Conservation (phyloP, 2,797 vertebrate genomes). For the Denticeps clupeoides region DNA sequence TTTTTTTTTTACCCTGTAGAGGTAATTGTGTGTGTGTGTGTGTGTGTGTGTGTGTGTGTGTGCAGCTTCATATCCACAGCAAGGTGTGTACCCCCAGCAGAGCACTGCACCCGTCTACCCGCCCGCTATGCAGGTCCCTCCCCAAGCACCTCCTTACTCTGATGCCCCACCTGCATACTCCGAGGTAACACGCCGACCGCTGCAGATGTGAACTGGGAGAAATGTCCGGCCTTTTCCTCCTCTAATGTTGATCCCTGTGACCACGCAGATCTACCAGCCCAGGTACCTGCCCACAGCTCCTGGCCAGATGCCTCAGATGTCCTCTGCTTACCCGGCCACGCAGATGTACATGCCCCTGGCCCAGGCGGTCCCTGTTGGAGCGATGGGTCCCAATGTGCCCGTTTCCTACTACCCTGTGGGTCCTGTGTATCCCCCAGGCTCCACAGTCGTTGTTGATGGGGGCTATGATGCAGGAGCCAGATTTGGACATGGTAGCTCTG, state of each 20-base stretch:
- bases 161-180: conserved; percentile 90
- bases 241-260: too few relatives aligned
- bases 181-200: conserved; percentile 59
- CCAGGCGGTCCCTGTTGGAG: conserved; percentile 71
- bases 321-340: conserved; percentile 74
- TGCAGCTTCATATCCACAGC: conserved; percentile 79
- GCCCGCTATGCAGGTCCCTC: conserved; percentile 76
- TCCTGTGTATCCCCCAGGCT: conserved; percentile 74
- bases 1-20: too few relatives aligned
- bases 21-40: background rate
- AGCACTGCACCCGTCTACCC: conserved; percentile 71
- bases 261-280: conserved; percentile 93
- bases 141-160: conserved; percentile 85
- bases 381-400: conserved; percentile 76
- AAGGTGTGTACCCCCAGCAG: conserved; percentile 80
- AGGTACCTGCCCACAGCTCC: conserved; percentile 82
- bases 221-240: too few relatives aligned
- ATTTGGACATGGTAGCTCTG: conserved; percentile 66
- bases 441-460: conserved; percentile 77
- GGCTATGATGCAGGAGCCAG: conserved; percentile 83
- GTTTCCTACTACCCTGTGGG: conserved; percentile 90
- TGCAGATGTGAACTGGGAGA: background rate
- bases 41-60: conserved; percentile 7
- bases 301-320: conserved; percentile 78
- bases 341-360: conserved; percentile 86